Evolutionary conservation across 2,888 invertebrate genomes (phyloP).

Genomic region (Lepeophtheirus nordmannii): DNA sequence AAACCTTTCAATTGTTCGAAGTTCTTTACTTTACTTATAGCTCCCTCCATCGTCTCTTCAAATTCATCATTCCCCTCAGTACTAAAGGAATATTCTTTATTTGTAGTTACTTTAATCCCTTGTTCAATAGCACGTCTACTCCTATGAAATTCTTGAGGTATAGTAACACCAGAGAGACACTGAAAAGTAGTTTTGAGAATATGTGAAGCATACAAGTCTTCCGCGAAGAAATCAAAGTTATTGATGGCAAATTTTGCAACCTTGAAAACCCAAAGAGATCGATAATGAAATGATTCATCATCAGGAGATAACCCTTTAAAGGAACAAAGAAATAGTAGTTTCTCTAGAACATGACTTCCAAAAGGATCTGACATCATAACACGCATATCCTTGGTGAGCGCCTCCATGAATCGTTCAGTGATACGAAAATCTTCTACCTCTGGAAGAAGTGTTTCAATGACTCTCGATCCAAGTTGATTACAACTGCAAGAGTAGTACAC

Average conservation of each 20-base stretch:
- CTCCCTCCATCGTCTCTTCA: background rate
- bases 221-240: slow-evolving; percentile 67
- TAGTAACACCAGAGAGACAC: slow-evolving; percentile 47
- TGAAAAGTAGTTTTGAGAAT: slow-evolving; percentile 55
- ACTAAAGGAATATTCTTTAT: background rate
- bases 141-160: slow-evolving; percentile 3
- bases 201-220: slow-evolving; percentile 59
- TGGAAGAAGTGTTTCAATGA: slow-evolving; percentile 56
- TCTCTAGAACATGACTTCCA: slow-evolving; percentile 62
- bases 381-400: slow-evolving; percentile 49
- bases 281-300: slow-evolving; percentile 30
- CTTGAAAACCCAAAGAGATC: slow-evolving; percentile 46
- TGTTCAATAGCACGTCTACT: slow-evolving; percentile 7
- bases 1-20: too few relatives aligned
- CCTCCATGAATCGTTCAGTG: slow-evolving; percentile 46
- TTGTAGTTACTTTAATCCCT: background rate
- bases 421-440: slow-evolving; percentile 45
- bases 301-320: background rate
- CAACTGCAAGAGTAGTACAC: slow-evolving; percentile 35
- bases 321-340: slow-evolving; percentile 34
- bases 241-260: slow-evolving; percentile 59
- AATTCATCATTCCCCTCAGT: background rate
- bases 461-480: slow-evolving; percentile 64
- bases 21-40: too few relatives aligned
- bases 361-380: slow-evolving; percentile 56